These are phyloP conservation scores for Eristalinus aeneus DNA, from an alignment of 2,888 invertebrate species.

Conservation along the genomic window DNA sequence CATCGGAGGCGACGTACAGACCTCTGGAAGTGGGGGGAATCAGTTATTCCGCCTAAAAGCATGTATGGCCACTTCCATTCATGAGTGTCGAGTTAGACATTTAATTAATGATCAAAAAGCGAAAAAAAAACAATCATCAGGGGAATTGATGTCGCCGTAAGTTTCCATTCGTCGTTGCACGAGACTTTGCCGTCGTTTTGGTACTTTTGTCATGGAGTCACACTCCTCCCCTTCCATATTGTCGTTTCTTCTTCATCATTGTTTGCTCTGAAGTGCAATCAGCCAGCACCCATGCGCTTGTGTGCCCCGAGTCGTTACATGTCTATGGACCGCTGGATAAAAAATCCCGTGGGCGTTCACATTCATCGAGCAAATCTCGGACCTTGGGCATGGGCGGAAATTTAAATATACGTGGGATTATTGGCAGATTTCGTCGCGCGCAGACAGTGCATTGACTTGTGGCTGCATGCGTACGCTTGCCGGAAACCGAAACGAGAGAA, in stretches of 20 bases:
- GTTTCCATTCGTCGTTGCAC: constrained; percentile 39
- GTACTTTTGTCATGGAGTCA: constrained; percentile 1
- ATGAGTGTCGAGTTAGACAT: constrained; percentile 60
- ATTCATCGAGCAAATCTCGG: constrained; percentile 56
- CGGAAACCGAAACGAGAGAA: background rate
- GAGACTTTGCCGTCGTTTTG: background rate
- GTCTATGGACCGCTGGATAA: constrained; percentile 13
- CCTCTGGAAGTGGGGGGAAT: constrained; percentile 20
- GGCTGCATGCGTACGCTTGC: background rate
- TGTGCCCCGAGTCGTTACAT: background rate
- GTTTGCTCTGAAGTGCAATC: background rate
- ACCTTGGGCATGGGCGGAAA: constrained; percentile 58
- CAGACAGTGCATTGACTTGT: constrained; percentile 41
- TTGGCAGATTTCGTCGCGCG: constrained; percentile 45
- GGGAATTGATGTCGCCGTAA: constrained; percentile 65
- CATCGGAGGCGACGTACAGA: background rate
- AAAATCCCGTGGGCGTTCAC: constrained; percentile 44
- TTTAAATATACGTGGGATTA: constrained; percentile 63
- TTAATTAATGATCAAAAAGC: constrained; percentile 56
- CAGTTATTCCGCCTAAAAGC: constrained; percentile 56
- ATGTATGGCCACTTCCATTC: constrained; percentile 62
- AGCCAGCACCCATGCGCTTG: background rate
- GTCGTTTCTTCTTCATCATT: background rate
- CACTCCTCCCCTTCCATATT: background rate
- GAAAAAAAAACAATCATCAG: constrained; percentile 29